Evolutionary conservation across 2,113 vertebrate species (phyloP).

Genomic region (Engystomops pustulosus): DNA sequence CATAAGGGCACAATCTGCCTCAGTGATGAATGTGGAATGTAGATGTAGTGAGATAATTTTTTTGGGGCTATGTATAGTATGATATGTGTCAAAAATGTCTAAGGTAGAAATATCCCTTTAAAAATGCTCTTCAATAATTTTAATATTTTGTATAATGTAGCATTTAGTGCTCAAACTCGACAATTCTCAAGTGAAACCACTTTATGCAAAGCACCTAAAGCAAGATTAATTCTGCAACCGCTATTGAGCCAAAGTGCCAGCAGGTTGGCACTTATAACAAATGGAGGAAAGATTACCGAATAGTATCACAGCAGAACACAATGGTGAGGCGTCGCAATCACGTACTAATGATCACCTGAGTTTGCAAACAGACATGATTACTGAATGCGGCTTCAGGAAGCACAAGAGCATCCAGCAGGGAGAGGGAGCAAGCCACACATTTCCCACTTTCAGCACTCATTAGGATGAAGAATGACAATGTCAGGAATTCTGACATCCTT

Average conservation of each 20-base stretch:
- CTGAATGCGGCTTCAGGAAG: constrained; percentile 32
- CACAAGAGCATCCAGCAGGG: constrained; percentile 46
- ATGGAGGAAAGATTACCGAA: constrained; percentile 28
- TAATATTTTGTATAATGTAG: background rate
- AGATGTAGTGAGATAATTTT: no score
- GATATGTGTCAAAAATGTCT: no score
- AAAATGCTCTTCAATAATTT: no score
- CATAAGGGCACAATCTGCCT: no score
- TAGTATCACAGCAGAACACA: constrained; percentile 39
- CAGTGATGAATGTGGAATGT: no score
- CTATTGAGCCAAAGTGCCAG: constrained; percentile 18
- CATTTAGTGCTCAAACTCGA: background rate
- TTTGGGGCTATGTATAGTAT: no score
- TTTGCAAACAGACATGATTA: constrained; percentile 47
- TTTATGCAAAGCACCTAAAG: background rate
- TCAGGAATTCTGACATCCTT: constrained; percentile 52
- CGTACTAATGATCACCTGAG: constrained; percentile 49
- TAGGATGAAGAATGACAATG: constrained; percentile 57
- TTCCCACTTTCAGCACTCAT: constrained; percentile 53
- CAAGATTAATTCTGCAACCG: constrained; percentile 9
- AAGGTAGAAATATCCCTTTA: no score
- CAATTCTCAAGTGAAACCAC: background rate
- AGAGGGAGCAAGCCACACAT: constrained; percentile 24
- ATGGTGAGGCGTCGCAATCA: constrained; percentile 21
- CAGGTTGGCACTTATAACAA: constrained; percentile 30